These are phyloP conservation scores for Phrynocephalus vlangalii DNA, from an alignment of 2,797 vertebrate species.

Conservation along the genomic window DNA sequence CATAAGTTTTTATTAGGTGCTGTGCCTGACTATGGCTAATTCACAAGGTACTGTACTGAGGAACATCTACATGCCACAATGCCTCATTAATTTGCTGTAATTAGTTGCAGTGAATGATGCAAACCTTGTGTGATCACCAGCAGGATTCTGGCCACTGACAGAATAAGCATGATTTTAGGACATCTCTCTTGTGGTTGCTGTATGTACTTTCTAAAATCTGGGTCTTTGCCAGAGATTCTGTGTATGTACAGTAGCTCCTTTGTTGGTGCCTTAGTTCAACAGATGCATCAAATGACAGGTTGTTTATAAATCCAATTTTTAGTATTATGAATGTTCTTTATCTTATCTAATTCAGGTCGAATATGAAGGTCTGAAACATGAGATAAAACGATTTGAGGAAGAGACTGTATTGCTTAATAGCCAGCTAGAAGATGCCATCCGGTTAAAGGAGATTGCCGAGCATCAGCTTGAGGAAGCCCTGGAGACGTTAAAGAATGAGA, in stretches of 20 bases:
- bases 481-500: conserved; percentile 93
- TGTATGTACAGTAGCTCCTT: neutral
- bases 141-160: neutral
- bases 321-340: conserved; percentile 80
- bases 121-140: too few relatives aligned
- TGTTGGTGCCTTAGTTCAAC: conserved; percentile 52
- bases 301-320: conserved; percentile 76
- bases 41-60: too few relatives aligned
- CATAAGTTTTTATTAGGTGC: too few relatives aligned
- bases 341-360: conserved; percentile 88
- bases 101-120: too few relatives aligned
- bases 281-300: conserved; percentile 66
- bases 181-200: neutral
- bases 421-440: conserved; percentile 94
- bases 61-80: too few relatives aligned
- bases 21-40: too few relatives aligned
- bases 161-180: neutral
- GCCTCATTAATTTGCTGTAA: too few relatives aligned
- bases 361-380: conserved; percentile 97
- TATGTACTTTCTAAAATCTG: neutral
- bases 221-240: neutral
- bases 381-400: conserved; percentile 96
- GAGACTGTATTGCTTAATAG: conserved; percentile 97
- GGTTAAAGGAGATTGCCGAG: conserved; percentile 94
- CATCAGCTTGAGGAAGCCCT: conserved; percentile 95